Base-by-base conservation (phyloP, 2,888 invertebrate genomes). In the Himalopsyche japonica region DNA sequence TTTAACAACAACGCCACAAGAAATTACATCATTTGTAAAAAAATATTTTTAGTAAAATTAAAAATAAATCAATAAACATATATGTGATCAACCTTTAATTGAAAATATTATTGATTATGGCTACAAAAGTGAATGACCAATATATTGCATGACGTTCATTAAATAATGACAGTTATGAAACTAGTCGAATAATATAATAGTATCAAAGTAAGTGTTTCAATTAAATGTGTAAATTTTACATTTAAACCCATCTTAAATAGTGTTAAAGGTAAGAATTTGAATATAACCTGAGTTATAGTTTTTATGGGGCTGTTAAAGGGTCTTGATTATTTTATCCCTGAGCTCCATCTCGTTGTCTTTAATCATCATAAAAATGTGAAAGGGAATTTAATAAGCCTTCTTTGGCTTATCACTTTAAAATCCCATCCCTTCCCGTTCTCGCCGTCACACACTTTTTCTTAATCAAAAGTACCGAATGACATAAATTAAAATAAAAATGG, bases 331-430 rank as follows among this genome's bases (percentile, higher is more conserved):
- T 83, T 80, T 57, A 80, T 76, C 49, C 64, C 70, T 64, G 80
- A 34, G 76, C 49, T 30, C 70, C 76, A 32, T 76, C 76, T 76
- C 20, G 30, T 12, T 30, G 70, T 70, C 57, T 84, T 82, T 85
- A 85, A 85, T 85, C 84, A 85, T 82, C 84, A 82, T 85, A 85
- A 85, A 85, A 85, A 80, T 80, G 83, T 80, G 82, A 82, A 85
- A 82, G 84, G 80, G 82, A 85, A 82, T 82, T 85, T 85, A 85
- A 85, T 85, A 82, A 82, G 76, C 84, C 84, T 30, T 76, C 80
- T 79, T 76, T 27, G 76, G 32, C 80, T 32, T 20, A 34, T 27
- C 64, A n/a, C 77, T 77, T 84, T 78, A 15, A 43, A 43, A 15
- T 43, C 15, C 15, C 4, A 15, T 48, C 48, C 48, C 80, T 32